Evolutionary conservation across 1,140 invertebrate genomes (phyloP), one percentile per base, ranked within the genome.

Genomic region (Coelopa frigida): DNA sequence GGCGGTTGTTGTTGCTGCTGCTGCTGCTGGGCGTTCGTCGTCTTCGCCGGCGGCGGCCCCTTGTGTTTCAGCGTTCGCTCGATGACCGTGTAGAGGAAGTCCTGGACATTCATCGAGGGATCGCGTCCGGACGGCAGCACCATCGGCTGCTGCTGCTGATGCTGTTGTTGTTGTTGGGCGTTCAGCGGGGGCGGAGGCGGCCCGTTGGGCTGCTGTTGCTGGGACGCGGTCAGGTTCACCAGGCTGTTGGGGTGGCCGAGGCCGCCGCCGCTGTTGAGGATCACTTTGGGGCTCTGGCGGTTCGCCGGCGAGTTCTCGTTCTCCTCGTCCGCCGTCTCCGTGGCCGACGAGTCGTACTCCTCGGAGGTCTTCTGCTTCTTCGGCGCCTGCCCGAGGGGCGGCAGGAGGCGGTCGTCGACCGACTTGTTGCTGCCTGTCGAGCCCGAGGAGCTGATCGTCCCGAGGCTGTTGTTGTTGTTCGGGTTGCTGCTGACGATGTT

Each of bases 271-370:
- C 37, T 44, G 44, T 46, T 58, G 17, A 66, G 55, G 17, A 59
- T 59, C 0, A 68, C 60, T 42, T 72, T 72, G 24, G 70, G 70
- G 54, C 70, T 72, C 45, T 72, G 69, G 1, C 70, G 59, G 41
- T 75, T 71, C 18, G 69, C 74, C 20, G 76, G 76, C 39, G 76
- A 74, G 36, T 69, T 65, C 46, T 78, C 76, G 46, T 77, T 78
- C 60, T 78, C 86, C 73, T 89, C 86, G 63, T 90, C 87, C 31
- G 87, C 87, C 32, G 87, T 90, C 75, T 90, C 87, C 36, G 88
- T 91, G 40, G 87, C 87, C 46, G 83, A 89, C 53, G 82, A 89
- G 68, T 85, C 87, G 65, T 87, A 89, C 69, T 90, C 84, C 70
- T 88, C 85, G 53, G 77, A 61, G 29, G 60, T 59, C 46, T 70